Conservation (phyloP, 2,888 invertebrate species). For the Drosophila mimetica region DNA sequence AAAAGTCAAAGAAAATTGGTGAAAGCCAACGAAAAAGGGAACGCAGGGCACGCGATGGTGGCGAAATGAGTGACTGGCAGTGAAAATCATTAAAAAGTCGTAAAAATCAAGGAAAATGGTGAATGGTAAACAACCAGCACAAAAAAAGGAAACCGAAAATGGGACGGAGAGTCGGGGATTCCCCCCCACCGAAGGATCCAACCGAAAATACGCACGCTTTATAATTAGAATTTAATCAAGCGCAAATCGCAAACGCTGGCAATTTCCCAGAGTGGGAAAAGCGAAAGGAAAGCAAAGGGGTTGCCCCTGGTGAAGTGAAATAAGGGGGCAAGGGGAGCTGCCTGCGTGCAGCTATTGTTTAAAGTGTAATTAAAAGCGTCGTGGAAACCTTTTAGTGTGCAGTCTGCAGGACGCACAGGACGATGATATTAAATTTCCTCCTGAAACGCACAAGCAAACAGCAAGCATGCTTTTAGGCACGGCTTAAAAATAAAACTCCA, state of each 20-base stretch:
- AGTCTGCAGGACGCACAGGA: constrained; percentile 39
- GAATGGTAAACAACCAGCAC: constrained; percentile 64
- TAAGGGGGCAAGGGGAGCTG: too few relatives aligned
- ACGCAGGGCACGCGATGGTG: constrained; percentile 53
- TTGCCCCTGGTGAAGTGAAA: neutral
- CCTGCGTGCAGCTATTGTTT: constrained; percentile 64
- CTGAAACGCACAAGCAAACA: constrained; percentile 18
- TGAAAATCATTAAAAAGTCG: constrained; percentile 81
- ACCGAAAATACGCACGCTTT: constrained; percentile 74
- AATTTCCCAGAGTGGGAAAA: constrained; percentile 48
- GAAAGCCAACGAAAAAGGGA: constrained; percentile 40
- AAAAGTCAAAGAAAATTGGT: constrained; percentile 76
- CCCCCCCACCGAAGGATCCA: constrained; percentile 8
- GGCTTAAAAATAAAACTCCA: constrained; percentile 57
- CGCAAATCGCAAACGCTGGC: constrained; percentile 76
- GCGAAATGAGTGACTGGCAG: constrained; percentile 79
- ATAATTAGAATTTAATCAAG: constrained; percentile 81
- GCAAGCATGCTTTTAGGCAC: constrained; percentile 40
- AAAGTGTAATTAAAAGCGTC: constrained; percentile 77
- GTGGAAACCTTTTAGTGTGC: constrained; percentile 73
- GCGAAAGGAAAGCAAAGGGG: constrained; percentile 10
- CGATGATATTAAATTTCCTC: constrained; percentile 71
- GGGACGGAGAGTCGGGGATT: neutral
- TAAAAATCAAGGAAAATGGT: constrained; percentile 76
- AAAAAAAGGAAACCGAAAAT: constrained; percentile 32